Conservation (phyloP, 2,888 invertebrate species). For the Masnerella sp. region DNA sequence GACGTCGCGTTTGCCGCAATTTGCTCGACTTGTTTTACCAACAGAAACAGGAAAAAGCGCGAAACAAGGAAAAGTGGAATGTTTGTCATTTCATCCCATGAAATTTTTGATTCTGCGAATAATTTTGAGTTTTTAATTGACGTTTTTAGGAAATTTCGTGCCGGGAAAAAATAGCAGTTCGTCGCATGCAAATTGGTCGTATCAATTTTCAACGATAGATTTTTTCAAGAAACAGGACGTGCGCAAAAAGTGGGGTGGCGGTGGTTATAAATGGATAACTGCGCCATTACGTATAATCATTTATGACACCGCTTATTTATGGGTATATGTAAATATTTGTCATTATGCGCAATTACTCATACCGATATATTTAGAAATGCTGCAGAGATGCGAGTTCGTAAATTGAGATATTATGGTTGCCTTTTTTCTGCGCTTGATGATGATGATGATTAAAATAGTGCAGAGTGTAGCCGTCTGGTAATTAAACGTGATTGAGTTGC, state of each 20-base stretch:
- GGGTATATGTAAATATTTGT: constrained; percentile 42
- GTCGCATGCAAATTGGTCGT: too few species aligned
- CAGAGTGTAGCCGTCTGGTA: too few species aligned
- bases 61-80: constrained; percentile 46
- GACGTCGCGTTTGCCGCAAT: constrained; percentile 75
- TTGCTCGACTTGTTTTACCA: constrained; percentile 75
- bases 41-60: constrained; percentile 49
- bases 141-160: too few species aligned
- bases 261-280: constrained; percentile 38
- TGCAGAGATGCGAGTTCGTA: constrained; percentile 1
- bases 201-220: constrained; percentile 36
- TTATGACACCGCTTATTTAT: constrained; percentile 39
- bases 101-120: too few species aligned
- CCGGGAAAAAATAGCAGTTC: too few species aligned
- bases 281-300: constrained; percentile 42
- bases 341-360: constrained; percentile 36
- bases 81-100: too few species aligned
- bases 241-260: constrained; percentile 21
- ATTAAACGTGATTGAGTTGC: too few species aligned
- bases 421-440: too few species aligned
- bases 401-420: constrained; percentile 25
- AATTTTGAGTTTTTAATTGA: too few species aligned
- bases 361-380: constrained; percentile 22
- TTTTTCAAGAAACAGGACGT: constrained; percentile 28
- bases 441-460: too few species aligned